Evolutionary conservation across 1,140 invertebrate species (phyloP), one percentile per base, ranked within the genome.

Genomic region (Psix sp.): DNA sequence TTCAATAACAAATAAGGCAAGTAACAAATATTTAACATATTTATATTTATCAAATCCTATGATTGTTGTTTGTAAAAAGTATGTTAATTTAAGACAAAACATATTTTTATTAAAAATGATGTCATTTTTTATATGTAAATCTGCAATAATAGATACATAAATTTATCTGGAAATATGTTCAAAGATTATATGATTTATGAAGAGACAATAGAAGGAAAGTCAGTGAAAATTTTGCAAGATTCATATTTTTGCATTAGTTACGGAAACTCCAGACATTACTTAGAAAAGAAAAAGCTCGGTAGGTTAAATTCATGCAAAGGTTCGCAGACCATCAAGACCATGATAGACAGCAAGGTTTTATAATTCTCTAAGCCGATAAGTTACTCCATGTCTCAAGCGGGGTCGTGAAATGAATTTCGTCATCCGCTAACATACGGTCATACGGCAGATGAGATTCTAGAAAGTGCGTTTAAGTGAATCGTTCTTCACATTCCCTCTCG

Each of bases 321-420:
- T 60, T 56, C 38, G 63, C 29, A n/a, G n/a, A n/a, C n/a, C n/a
- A n/a, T n/a, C 31, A 15, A 42, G 54, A 73, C 60, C 49, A 43
- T 40, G 63, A 33, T 29, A 40, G 46, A 57, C 21, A 51, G 7
- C 49, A 35, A 46, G 35, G 33, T 73, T 42, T 66, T 73, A 65
- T 66, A 73, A 66, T 74, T 74, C 56, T 63, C 42, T 67, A 74
- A 74, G 56, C 56, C 62, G 62, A 66, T 74, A 67, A 67, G 63
- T 74, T 74, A 74, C 49, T 59, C 29, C 56, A 62, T 51, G 40
- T 65, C 45, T 57, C 39, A 38, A 20, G 15, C 36, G 40, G 60
- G 35, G 36, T 56, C 42, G 56, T 62, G 62, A 56, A 67, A 56
- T 42, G 62, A 74, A 67, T 62, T 62, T 67, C 56, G 62, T 74